Evolutionary conservation across 2,113 vertebrate species (phyloP), one percentile per base, ranked within the genome.

Genomic region (Bufo gargarizans): DNA sequence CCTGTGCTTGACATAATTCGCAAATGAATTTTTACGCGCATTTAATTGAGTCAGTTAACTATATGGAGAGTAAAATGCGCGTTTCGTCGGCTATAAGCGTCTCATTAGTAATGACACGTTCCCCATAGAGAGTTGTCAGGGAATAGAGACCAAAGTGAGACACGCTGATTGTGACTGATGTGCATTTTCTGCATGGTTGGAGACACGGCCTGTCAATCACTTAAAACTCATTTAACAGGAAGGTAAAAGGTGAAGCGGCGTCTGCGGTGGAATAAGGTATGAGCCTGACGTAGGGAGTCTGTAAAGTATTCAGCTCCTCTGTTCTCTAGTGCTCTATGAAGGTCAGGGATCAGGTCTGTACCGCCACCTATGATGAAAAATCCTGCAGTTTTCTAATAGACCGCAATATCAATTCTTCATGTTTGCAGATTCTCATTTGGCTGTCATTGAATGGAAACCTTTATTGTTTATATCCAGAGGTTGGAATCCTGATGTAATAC

Each of bases 131-230:
- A 69, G 65, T 49, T 71, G 65, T 84, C 82, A 71, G 63, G 63
- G 82, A 55, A 49, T 22, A 11, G 81, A 67, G 82, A 55, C 20
- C 10, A 49, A 4, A 67, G 82, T 33, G 82, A 69, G 82, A 71
- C 63, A 17, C 82, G 82, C 82, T 84, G 82, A 84, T 84, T 84
- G 82, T 84, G 82, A 84, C 82, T 69, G 82, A 84, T 84, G 82
- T 14, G 63, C 63, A 69, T 84, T 84, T 84, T 84, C 82, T 84
- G 82, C 65, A 84, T 84, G 82, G 82, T 69, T 84, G 17, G 45
- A 55, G 82, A 84, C 49, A 49, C 47, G 3, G 65, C 63, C 82
- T 84, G 82, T 84, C 82, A 84, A 84, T 84, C 82, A 84, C 58
- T 84, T 55, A 71, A 67, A 53, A 71, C 55, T 84, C 82, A 19